A percentile compares a stretch with the other conserved stretches of the same genome.
These are phyloP conservation scores for Microtus oregoni DNA, from an alignment of 2,113 vertebrate species.

Conservation along the genomic window DNA sequence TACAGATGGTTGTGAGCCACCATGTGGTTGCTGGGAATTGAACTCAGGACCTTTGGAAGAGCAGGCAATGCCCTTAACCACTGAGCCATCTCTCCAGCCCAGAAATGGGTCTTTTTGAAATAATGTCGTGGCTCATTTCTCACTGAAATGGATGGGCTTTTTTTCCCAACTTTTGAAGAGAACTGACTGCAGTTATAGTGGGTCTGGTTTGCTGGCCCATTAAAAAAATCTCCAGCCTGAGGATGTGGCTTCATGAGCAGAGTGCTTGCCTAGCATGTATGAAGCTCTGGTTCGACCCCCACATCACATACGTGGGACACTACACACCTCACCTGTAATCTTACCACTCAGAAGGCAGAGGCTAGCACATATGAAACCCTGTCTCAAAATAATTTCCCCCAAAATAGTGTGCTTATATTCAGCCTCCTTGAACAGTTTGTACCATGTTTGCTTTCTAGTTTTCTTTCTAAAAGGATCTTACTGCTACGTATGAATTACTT, in stretches of 20 bases:
- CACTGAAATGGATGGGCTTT: background rate
- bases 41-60: too few species aligned
- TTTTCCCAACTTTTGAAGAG: background rate
- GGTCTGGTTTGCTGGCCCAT: slow-evolving; percentile 1
- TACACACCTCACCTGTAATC: background rate
- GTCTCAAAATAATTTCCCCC: background rate
- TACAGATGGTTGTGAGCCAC: too few species aligned
- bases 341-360: background rate
- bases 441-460: background rate
- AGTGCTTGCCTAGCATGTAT: background rate
- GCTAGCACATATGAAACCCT: background rate
- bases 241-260: background rate
- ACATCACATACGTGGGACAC: background rate
- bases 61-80: too few species aligned
- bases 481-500: slow-evolving; percentile 8
- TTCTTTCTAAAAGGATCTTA: slow-evolving; percentile 26
- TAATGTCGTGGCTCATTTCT: slow-evolving; percentile 1
- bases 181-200: background rate
- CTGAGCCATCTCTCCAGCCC: too few species aligned
- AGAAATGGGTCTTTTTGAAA: background rate
- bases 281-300: background rate
- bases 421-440: background rate
- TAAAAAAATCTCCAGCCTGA: background rate
- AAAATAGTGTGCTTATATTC: slow-evolving; percentile 9
- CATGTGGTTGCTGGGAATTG: too few species aligned